These are phyloP conservation scores for Hydraecia micacea DNA, from an alignment of 2,888 invertebrate genomes.

Conservation along the genomic window DNA sequence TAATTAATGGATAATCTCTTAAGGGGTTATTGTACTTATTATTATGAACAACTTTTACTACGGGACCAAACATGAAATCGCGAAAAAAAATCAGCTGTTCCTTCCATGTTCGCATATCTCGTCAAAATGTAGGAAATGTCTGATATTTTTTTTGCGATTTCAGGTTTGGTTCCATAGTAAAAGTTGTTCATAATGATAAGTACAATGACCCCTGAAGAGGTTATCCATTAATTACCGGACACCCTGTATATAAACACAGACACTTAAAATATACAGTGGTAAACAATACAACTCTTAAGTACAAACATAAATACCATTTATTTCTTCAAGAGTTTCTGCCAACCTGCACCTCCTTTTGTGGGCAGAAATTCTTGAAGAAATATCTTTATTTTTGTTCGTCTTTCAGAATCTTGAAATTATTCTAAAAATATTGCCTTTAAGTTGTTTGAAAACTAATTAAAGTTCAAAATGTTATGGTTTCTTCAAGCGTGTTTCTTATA, in stretches of 20 bases:
- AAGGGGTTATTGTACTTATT: too few species aligned
- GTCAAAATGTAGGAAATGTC: too few species aligned
- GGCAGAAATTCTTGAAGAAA: not conserved
- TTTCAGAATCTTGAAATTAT: constrained; percentile 9
- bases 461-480: not conserved
- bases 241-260: not conserved
- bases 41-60: too few species aligned
- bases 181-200: too few species aligned
- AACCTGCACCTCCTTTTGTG: not conserved
- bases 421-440: not conserved
- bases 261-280: not conserved
- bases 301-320: not conserved
- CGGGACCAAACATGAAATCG: too few species aligned
- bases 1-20: too few species aligned
- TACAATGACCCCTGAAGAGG: too few species aligned
- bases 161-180: too few species aligned
- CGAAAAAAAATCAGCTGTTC: too few species aligned
- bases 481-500: not conserved
- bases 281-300: not conserved
- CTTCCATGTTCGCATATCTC: too few species aligned
- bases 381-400: not conserved
- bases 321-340: not conserved
- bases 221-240: too few species aligned
- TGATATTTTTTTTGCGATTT: too few species aligned
- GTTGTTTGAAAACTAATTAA: constrained; percentile 6